Evolutionary conservation across 2,888 invertebrate species (phyloP).

Genomic region (Apamea epomidion): DNA sequence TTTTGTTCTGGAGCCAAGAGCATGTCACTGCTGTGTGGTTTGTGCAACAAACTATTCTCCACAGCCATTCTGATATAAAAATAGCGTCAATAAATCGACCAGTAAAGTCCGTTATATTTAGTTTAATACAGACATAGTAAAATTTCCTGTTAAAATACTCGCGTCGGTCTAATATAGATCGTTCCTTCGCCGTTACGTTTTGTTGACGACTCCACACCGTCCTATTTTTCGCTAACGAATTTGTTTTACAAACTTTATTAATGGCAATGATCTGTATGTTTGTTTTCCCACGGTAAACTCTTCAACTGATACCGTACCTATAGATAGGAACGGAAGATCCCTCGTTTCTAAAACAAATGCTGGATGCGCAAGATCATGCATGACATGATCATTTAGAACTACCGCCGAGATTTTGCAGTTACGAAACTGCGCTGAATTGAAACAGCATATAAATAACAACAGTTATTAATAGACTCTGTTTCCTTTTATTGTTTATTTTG

Average conservation of each 20-base stretch:
- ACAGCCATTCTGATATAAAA: constrained; percentile 69
- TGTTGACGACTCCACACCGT: constrained; percentile 18
- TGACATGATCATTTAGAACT: constrained; percentile 49
- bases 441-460: constrained; percentile 56
- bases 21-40: constrained; percentile 66
- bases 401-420: constrained; percentile 43
- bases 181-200: constrained; percentile 27
- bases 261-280: constrained; percentile 35
- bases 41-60: constrained; percentile 65
- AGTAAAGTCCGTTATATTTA: constrained; percentile 61
- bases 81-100: constrained; percentile 69
- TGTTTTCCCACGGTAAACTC: constrained; percentile 14
- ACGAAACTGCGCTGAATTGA: constrained; percentile 48
- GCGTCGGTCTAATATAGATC: constrained; percentile 34
- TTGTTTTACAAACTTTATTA: constrained; percentile 10
- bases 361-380: constrained; percentile 30
- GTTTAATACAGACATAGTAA: constrained; percentile 53
- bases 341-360: constrained; percentile 20
- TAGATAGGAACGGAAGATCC: constrained; percentile 15
- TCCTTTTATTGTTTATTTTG: constrained; percentile 63
- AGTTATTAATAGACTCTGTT: constrained; percentile 46
- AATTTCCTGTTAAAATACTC: constrained; percentile 56
- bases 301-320: not conserved
- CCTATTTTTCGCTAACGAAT: not conserved
- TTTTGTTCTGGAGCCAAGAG: constrained; percentile 72